Evolutionary conservation across 2,113 vertebrate species (phyloP), one percentile per base, ranked within the genome.

Genomic region (Emberiza fucata): DNA sequence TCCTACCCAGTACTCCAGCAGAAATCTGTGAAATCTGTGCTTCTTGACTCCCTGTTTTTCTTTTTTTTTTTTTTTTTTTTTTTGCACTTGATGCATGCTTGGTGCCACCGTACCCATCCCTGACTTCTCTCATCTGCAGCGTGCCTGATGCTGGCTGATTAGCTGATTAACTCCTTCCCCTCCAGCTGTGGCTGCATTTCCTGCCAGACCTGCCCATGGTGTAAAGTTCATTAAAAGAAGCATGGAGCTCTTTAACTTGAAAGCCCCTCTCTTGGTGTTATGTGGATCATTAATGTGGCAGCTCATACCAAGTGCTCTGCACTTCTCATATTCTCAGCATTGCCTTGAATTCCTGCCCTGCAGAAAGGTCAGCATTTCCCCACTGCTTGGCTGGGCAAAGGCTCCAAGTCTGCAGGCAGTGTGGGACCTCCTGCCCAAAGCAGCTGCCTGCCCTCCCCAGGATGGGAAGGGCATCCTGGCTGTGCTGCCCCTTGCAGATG

Each of bases 111-210:
- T 39, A 45, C 53, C 82, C 50, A 50, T 51, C 33, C 75, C 68
- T 3, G 13, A 15, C 31, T 69, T 80, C 45, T 86, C 71, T 79
- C 65, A 56, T 56, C 57, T 88, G 82, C 56, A 56, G 47, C 0
- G 0, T 51, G 28, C 80, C 65, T 1, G 7, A 35, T 69, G 51
- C 35, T 2, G 9, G 10, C n/a, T 69, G 82, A 5, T 94, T 94
- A 94, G 10, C n/a, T 69, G 82, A 5, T 94, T 94, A 94, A 92
- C 95, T 56, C 94, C n/a, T 86, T 92, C 59, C 29, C 15, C 37
- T 57, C 71, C 71, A 66, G 69, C 21, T 54, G 40, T 61, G 79
- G 51, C 72, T 27, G 20, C 66, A 19, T 57, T 48, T 88, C 28
- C 17, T 37, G 29, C 37, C 56, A 79, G 47, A 51, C 44, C 45